Evolutionary conservation across 2,888 invertebrate genomes (phyloP).

Genomic region (Protodeltote pygarga): DNA sequence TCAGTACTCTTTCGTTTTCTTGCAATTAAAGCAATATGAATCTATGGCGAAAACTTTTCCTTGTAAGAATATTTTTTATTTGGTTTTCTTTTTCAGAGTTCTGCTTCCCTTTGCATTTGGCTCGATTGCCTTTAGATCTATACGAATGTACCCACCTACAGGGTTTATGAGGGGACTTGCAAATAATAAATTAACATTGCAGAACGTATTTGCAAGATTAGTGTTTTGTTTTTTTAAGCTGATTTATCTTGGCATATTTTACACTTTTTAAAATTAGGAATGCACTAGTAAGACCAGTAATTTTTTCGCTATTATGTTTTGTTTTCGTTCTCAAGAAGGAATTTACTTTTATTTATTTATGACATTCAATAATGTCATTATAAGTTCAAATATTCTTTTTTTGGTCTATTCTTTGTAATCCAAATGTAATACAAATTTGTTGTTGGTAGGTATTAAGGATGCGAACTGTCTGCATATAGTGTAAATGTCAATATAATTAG

Average conservation of each 20-base stretch:
- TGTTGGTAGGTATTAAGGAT: neutral
- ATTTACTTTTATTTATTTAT: too few relatives aligned
- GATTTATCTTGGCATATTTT: too few relatives aligned
- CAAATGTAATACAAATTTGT: neutral
- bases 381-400: too few relatives aligned
- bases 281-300: too few relatives aligned
- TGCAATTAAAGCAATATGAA: conserved; percentile 43
- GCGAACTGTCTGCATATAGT: conserved; percentile 13
- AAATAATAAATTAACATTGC: too few relatives aligned
- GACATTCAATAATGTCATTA: too few relatives aligned
- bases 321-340: too few relatives aligned
- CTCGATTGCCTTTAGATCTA: conserved; percentile 23
- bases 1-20: conserved; percentile 39
- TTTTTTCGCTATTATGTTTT: too few relatives aligned
- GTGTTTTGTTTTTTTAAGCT: neutral
- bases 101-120: conserved; percentile 5
- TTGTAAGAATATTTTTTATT: conserved; percentile 24
- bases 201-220: too few relatives aligned
- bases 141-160: too few relatives aligned
- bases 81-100: conserved; percentile 8
- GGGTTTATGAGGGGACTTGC: neutral
- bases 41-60: conserved; percentile 31
- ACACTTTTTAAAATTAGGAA: too few relatives aligned
- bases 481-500: conserved; percentile 46
- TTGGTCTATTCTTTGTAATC: too few relatives aligned